Conservation (phyloP, 1,140 invertebrate genomes). For the Calliphora vicina region DNA sequence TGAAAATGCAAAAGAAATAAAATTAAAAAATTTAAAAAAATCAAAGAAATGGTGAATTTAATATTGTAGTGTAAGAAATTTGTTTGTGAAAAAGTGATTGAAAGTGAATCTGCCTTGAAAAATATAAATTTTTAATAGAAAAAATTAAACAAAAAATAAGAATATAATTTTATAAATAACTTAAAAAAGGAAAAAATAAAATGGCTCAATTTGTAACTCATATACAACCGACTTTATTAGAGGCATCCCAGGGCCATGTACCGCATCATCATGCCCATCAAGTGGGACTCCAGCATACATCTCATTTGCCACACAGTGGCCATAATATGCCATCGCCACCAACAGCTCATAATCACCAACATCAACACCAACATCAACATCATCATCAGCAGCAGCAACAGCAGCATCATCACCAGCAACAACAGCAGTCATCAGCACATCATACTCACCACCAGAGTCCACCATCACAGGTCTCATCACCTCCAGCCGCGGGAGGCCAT, state of each 20-base stretch:
- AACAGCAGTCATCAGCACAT: conserved; percentile 31
- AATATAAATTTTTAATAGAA: neutral
- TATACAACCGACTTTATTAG: conserved; percentile 67
- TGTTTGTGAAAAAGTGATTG: neutral
- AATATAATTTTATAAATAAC: neutral
- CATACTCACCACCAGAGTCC: conserved; percentile 42
- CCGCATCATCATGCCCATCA: conserved; percentile 63
- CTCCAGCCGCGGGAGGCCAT: conserved; percentile 38
- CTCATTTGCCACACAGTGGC: conserved; percentile 60
- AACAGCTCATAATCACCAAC: conserved; percentile 61
- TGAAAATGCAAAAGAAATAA: neutral
- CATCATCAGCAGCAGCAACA: conserved; percentile 50
- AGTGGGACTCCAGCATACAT: conserved; percentile 59
- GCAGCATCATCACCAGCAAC: conserved; percentile 44
- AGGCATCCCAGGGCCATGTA: conserved; percentile 66
- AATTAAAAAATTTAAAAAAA: neutral
- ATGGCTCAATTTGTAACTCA: conserved; percentile 70
- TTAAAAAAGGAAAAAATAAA: neutral
- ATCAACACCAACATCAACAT: conserved; percentile 44
- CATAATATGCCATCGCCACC: conserved; percentile 62
- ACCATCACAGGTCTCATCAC: conserved; percentile 41
- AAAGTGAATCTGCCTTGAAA: neutral
- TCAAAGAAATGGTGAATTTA: neutral
- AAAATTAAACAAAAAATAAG: no score
- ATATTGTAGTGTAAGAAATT: neutral